phyloP scores from a whole-genome alignment of 2,888 invertebrate species.

The Sylvicola fuscatus region DNA sequence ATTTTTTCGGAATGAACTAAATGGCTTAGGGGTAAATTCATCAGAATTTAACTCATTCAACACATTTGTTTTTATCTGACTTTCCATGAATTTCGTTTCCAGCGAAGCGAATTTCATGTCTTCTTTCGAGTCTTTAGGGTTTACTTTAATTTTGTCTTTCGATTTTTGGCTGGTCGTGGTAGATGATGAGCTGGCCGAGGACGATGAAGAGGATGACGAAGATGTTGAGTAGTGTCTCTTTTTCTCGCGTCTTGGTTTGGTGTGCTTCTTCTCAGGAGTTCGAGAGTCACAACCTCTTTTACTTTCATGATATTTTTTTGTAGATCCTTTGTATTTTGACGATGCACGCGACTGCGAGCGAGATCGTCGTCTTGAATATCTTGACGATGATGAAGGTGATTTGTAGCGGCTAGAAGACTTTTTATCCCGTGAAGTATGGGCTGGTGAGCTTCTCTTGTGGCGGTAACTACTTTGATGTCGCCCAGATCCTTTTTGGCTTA shows the following conservation, averaged over 20 bases:
- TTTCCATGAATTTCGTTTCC: neutral
- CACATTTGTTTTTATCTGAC: slow-evolving; percentile 20
- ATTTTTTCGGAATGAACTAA: slow-evolving; percentile 31
- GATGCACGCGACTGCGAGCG: slow-evolving; percentile 1
- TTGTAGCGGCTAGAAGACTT: slow-evolving; percentile 2
- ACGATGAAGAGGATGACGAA: neutral
- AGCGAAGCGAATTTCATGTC: neutral
- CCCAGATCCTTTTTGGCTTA: no score
- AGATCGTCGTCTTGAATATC: neutral
- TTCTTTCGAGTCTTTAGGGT: neutral
- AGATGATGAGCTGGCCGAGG: neutral
- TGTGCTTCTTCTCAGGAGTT: neutral
- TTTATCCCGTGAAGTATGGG: neutral
- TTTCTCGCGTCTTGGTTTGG: neutral
- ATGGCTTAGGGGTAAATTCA: slow-evolving; percentile 38
- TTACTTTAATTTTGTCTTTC: neutral
- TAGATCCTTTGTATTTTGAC: neutral
- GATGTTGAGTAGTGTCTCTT: neutral
- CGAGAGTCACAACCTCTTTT: neutral
- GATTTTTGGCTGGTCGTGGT: neutral
- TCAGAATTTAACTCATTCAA: slow-evolving; percentile 52
- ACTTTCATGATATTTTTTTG: neutral
- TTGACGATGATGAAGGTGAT: neutral
- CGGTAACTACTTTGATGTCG: no score
- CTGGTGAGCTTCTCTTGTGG: neutral